Base-by-base conservation (phyloP, 2,113 vertebrate genomes). In the Proterorhinus semilunaris region DNA sequence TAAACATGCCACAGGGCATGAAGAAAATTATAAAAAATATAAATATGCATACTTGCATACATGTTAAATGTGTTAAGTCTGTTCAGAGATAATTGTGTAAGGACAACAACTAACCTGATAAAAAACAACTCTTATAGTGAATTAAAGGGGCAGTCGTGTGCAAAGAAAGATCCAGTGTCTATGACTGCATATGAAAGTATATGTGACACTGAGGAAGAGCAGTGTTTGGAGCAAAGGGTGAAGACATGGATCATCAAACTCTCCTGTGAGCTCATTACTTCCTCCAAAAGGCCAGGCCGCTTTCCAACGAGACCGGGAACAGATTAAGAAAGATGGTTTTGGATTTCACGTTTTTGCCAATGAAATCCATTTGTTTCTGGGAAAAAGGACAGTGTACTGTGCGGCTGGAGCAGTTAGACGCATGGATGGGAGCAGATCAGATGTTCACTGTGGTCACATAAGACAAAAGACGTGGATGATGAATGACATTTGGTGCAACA, bases 231-330 rank as follows among this genome's bases (percentile, higher is more conserved):
- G 87, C 86, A 82, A 76, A 87, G 80, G 89, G 80, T 68, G 80
- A 83, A 73, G 85, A 87, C 81, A 85, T 88, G 84, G 83, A 87
- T 92, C 87, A 89, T 87, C 86, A 87, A 74, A 88, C 71, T 87
- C 91, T 90, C 91, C 80, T 75, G 87, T 84, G 90, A 88, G 86
- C 90, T 92, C 90, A 91, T 92, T 92, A 91, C 87, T 82, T 74
- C 82, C 74, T 86, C 73, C 88, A 75, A 90, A 90, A 91, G 86
- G 88, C 79, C 86, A 82, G 77, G 78, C 85, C 8, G 65, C 55
- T 84, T 90, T 90, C 79, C 69, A 83, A 83, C 79, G 86, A 82
- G 81, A 36, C 70, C 76, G 68, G 74, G 74, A 66, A 83, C 78
- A 86, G 82, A 91, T 87, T 89, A 90, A 88, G 86, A 89, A 86